Evolutionary conservation across 1,140 invertebrate genomes (phyloP).

Genomic region (Drosophila lacteicornis): DNA sequence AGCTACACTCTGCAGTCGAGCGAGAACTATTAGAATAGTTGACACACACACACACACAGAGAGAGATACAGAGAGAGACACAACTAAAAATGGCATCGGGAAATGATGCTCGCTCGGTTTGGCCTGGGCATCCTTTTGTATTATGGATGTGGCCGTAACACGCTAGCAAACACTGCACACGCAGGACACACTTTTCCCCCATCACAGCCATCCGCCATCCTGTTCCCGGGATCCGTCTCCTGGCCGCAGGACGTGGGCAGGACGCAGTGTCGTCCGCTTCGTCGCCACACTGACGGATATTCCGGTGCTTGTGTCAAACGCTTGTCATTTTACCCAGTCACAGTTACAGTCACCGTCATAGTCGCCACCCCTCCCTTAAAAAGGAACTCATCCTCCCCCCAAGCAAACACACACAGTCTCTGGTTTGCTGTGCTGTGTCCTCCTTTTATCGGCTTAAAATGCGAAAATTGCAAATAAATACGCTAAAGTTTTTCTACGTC

Average conservation of each 20-base stretch:
- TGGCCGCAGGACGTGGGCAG: conserved; percentile 52
- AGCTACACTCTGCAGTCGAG: conserved; percentile 13
- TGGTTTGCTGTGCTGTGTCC: conserved; percentile 13
- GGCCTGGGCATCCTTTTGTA: conserved; percentile 73
- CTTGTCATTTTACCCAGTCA: conserved; percentile 76
- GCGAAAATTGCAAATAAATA: conserved; percentile 82
- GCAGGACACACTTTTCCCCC: conserved; percentile 51
- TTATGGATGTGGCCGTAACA: conserved; percentile 80
- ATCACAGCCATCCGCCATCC: conserved; percentile 14
- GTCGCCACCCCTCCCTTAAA: not conserved
- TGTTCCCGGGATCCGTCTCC: conserved; percentile 9
- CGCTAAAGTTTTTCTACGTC: conserved; percentile 53
- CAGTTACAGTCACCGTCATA: conserved; percentile 4
- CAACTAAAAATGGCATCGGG: conserved; percentile 72
- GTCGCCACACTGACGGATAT: conserved; percentile 79
- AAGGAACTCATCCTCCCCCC: conserved; percentile 16
- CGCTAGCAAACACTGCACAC: conserved; percentile 70
- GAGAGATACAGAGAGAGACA: conserved; percentile 13
- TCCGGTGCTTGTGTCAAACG: conserved; percentile 82
- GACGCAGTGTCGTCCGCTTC: conserved; percentile 65
- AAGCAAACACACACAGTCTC: conserved; percentile 8
- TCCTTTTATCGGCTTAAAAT: conserved; percentile 80
- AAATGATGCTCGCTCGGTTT: conserved; percentile 75
- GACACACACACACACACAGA: conserved; percentile 30
- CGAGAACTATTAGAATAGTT: conserved; percentile 63